Conservation (phyloP, 2,888 invertebrate species). For the Troglohyphantes excavatus region DNA sequence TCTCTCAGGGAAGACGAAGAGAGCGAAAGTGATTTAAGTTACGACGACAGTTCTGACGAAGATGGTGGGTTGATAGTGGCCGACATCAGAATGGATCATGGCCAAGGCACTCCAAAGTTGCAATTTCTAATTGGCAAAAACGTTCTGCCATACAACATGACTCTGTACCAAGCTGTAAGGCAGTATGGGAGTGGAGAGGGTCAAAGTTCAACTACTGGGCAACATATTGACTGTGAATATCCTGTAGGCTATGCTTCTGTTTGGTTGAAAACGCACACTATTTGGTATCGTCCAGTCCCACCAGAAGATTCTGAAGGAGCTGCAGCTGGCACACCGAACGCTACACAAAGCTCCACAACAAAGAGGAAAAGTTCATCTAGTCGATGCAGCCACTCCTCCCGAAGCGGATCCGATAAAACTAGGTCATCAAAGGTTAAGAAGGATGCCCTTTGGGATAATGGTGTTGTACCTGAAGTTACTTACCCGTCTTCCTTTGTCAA, state of each 20-base stretch:
- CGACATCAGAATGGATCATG: slow-evolving; percentile 87
- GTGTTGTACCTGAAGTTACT: slow-evolving; percentile 88
- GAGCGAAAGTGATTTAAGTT: slow-evolving; percentile 85
- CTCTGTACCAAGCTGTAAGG: slow-evolving; percentile 98
- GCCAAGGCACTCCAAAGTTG: slow-evolving; percentile 92
- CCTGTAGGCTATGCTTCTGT: slow-evolving; percentile 93
- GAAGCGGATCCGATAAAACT: slow-evolving; percentile 86
- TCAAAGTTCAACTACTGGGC: slow-evolving; percentile 85
- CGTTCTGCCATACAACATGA: slow-evolving; percentile 98
- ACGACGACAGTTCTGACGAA: slow-evolving; percentile 96
- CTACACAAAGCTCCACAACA: slow-evolving; percentile 32
- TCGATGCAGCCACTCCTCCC: slow-evolving; percentile 36
- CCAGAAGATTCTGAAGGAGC: slow-evolving; percentile 81
- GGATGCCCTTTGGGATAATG: slow-evolving; percentile 92
- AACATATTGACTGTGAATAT: slow-evolving; percentile 92
- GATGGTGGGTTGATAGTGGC: slow-evolving; percentile 94
- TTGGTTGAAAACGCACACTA: slow-evolving; percentile 99
- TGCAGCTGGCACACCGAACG: slow-evolving; percentile 86
- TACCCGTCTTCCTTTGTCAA: slow-evolving; percentile 90
- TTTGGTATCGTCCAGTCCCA: slow-evolving; percentile 84
- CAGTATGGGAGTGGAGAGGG: slow-evolving; percentile 87
- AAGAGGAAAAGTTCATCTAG: slow-evolving; percentile 58
- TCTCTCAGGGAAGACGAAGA: slow-evolving; percentile 86
- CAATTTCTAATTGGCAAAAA: slow-evolving; percentile 98
- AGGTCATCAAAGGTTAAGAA: slow-evolving; percentile 86